Percentiles rank a stretch among this genome's conserved stretches.
These are phyloP conservation scores for Catocala sponsa DNA, from an alignment of 2,888 invertebrate genomes.

Conservation along the genomic window DNA sequence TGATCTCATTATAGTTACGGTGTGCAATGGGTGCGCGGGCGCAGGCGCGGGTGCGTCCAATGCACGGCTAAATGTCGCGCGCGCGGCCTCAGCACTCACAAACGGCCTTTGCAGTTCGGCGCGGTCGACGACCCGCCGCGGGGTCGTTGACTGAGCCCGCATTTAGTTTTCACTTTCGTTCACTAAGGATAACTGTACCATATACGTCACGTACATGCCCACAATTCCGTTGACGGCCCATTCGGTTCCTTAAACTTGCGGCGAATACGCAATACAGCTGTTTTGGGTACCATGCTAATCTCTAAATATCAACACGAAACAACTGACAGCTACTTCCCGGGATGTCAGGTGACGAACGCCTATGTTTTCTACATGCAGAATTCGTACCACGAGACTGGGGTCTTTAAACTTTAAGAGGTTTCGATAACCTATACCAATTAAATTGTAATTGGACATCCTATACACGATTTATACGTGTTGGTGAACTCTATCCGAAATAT, in stretches of 20 bases:
- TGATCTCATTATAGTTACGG: slow-evolving; percentile 36
- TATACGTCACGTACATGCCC: slow-evolving; percentile 79
- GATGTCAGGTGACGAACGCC: slow-evolving; percentile 8
- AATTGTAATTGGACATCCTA: slow-evolving; percentile 34
- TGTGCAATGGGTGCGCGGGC: slow-evolving; percentile 70
- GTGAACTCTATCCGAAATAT: slow-evolving; percentile 19
- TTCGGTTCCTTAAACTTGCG: slow-evolving; percentile 67
- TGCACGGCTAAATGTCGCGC: slow-evolving; percentile 78
- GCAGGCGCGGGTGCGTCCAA: slow-evolving; percentile 69
- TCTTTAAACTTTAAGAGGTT: slow-evolving; percentile 45
- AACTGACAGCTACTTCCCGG: slow-evolving; percentile 9
- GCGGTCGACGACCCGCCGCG: slow-evolving; percentile 82
- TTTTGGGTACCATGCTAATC: slow-evolving; percentile 31
- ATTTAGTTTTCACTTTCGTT: slow-evolving; percentile 88
- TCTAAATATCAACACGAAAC: slow-evolving; percentile 22
- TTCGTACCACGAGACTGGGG: slow-evolving; percentile 28
- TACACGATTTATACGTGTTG: slow-evolving; percentile 12
- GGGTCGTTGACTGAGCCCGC: slow-evolving; percentile 83
- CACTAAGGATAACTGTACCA: slow-evolving; percentile 87
- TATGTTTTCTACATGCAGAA: slow-evolving; percentile 19
- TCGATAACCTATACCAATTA: slow-evolving; percentile 45
- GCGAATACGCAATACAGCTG: slow-evolving; percentile 63
- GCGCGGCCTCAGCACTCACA: slow-evolving; percentile 85
- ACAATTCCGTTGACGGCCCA: slow-evolving; percentile 60
- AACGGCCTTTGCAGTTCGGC: slow-evolving; percentile 88